phyloP scores from a whole-genome alignment of 1,140 invertebrate genomes.

The Cyclargus thomasi region DNA sequence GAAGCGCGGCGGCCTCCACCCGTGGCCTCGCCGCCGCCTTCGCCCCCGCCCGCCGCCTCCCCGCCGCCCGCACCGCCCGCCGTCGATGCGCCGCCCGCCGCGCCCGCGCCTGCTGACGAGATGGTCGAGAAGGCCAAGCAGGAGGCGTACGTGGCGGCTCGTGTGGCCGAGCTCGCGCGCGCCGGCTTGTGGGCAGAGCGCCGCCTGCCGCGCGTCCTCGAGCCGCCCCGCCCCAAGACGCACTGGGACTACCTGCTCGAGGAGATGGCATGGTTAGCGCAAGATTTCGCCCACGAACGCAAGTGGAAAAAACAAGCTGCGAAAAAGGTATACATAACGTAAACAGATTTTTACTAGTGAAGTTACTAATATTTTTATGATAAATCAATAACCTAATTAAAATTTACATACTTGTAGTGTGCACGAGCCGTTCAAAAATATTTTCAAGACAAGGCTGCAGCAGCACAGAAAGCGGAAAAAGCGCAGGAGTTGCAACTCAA shows the following conservation, averaged over 20 bases:
- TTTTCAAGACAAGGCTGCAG: constrained; percentile 94
- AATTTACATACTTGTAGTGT: constrained; percentile 68
- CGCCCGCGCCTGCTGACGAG: constrained; percentile 35
- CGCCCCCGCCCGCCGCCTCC: constrained; percentile 70
- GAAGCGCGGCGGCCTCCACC: constrained; percentile 83
- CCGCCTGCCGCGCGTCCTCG: constrained; percentile 93
- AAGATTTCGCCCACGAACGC: constrained; percentile 97
- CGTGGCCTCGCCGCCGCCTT: constrained; percentile 77
- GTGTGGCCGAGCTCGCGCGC: constrained; percentile 90
- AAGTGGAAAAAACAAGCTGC: constrained; percentile 98
- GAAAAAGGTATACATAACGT: constrained; percentile 88
- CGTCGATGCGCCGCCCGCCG: constrained; percentile 35
- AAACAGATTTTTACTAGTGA: background rate
- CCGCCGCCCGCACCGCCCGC: constrained; percentile 29
- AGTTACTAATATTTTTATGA: background rate
- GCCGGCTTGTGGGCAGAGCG: constrained; percentile 96
- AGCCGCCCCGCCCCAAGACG: constrained; percentile 91
- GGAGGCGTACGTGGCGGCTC: constrained; percentile 95
- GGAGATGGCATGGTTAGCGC: constrained; percentile 98
- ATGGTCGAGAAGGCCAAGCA: constrained; percentile 80
- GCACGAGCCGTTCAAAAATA: constrained; percentile 95
- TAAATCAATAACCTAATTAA: no score
- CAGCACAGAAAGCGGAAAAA: constrained; percentile 92
- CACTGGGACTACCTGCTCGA: constrained; percentile 99
- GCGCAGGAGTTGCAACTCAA: constrained; percentile 91